These are phyloP conservation scores for Cataglyphis altisquamis DNA, from an alignment of 2,888 invertebrate genomes.

Conservation along the genomic window DNA sequence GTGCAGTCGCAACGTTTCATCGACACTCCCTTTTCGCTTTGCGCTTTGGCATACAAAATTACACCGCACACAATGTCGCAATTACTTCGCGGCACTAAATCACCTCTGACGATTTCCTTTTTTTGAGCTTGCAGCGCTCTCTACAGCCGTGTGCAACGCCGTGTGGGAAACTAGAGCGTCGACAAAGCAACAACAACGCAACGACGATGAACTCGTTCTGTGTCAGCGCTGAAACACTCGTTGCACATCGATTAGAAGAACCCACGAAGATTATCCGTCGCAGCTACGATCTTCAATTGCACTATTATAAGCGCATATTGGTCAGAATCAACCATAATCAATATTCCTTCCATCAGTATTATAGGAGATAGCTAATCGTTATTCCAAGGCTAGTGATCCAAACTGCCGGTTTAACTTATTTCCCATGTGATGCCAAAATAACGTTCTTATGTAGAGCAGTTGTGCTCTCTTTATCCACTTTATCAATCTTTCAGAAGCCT, in stretches of 20 bases:
- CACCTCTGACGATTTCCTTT: conserved; percentile 49
- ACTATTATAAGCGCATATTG: neutral
- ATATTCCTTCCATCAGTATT: neutral
- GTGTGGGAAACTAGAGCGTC: conserved; percentile 60
- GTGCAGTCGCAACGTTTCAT: conserved; percentile 8
- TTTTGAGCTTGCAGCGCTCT: conserved; percentile 71
- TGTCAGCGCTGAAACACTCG: neutral
- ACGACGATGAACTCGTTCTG: neutral
- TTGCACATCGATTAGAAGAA: neutral
- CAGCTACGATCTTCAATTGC: neutral
- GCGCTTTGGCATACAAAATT: neutral
- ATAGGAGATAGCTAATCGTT: neutral
- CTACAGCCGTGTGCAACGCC: conserved; percentile 64
- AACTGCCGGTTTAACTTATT: neutral
- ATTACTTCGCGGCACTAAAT: conserved; percentile 65
- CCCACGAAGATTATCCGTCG: neutral
- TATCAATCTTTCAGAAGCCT: neutral
- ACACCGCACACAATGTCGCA: conserved; percentile 64
- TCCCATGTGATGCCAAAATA: neutral
- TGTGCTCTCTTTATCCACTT: neutral
- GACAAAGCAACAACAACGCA: neutral
- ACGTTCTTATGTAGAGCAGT: neutral
- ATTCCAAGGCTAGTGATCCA: neutral
- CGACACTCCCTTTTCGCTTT: neutral
- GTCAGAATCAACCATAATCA: neutral